phyloP scores from a whole-genome alignment of 2,888 invertebrate species.

The Agonopterix subpropinquella region DNA sequence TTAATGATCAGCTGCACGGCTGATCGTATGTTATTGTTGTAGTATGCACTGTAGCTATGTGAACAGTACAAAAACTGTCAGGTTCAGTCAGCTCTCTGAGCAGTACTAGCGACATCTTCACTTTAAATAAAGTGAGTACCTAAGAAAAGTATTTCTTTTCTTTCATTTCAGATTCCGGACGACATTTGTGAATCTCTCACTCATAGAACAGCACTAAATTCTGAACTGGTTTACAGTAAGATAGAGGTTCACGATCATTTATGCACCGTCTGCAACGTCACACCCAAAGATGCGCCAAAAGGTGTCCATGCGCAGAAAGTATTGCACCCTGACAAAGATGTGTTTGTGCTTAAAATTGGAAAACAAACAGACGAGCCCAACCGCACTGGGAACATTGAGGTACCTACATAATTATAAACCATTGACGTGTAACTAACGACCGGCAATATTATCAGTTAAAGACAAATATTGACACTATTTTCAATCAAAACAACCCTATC shows the following conservation, averaged over 20 bases:
- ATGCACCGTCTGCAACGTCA: constrained; percentile 59
- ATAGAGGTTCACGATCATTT: constrained; percentile 39
- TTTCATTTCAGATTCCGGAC: constrained; percentile 48
- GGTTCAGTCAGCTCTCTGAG: too few species aligned
- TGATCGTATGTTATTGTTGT: too few species aligned
- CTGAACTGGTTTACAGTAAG: constrained; percentile 49
- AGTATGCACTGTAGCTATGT: too few species aligned
- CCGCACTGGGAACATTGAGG: constrained; percentile 80
- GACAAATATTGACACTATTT: too few species aligned
- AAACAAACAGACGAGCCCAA: constrained; percentile 79
- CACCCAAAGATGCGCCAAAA: constrained; percentile 66
- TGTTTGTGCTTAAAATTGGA: constrained; percentile 83
- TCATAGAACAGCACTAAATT: constrained; percentile 49
- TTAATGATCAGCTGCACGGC: too few species aligned
- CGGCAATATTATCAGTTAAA: too few species aligned
- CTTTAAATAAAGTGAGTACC: too few species aligned
- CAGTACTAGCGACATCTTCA: too few species aligned
- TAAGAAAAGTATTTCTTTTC: too few species aligned
- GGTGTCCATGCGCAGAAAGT: constrained; percentile 76
- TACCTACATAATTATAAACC: constrained; percentile 47
- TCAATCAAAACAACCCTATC: too few species aligned
- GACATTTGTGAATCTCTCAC: constrained; percentile 60
- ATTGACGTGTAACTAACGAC: too few species aligned
- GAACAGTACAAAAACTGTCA: too few species aligned
- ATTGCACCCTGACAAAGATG: constrained; percentile 81